phyloP scores from a whole-genome alignment of 2,797 vertebrate species.

The Spinus olivaceus region DNA sequence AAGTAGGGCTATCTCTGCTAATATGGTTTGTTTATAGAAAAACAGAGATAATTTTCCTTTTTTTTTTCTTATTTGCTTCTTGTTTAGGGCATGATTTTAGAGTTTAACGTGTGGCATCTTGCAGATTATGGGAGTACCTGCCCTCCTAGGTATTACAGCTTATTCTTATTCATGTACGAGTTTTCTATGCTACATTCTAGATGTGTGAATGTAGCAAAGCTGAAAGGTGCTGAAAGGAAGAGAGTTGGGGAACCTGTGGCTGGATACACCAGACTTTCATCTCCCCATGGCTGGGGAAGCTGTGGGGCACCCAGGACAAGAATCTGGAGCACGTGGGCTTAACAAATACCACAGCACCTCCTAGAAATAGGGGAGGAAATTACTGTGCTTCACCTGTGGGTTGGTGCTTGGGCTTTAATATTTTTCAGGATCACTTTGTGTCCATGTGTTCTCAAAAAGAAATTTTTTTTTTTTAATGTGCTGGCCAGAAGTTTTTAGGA shows the following conservation, averaged over 20 bases:
- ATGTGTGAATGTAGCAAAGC: background rate
- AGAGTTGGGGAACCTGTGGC: background rate
- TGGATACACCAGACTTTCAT: background rate
- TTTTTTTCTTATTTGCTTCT: background rate
- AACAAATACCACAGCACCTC: background rate
- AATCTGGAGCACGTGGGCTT: background rate
- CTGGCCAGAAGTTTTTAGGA: background rate
- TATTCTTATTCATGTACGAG: background rate
- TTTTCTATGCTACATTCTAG: fast-evolving
- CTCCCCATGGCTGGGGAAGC: background rate
- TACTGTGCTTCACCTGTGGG: background rate
- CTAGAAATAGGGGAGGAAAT: slow-evolving; percentile 29
- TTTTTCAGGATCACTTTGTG: background rate
- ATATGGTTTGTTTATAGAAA: background rate
- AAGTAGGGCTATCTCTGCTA: background rate
- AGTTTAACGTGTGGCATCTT: background rate
- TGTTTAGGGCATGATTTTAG: background rate
- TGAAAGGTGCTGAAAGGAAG: background rate
- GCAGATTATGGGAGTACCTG: background rate
- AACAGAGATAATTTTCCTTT: background rate
- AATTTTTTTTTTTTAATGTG: background rate
- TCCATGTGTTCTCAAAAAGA: background rate
- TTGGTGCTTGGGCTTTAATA: background rate
- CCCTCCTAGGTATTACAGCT: background rate
- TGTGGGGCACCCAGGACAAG: background rate